A percentile compares a stretch with the other conserved stretches of the same genome.
These are phyloP conservation scores for Apolygus lucorum DNA, from an alignment of 1,140 invertebrate genomes.

Conservation along the genomic window DNA sequence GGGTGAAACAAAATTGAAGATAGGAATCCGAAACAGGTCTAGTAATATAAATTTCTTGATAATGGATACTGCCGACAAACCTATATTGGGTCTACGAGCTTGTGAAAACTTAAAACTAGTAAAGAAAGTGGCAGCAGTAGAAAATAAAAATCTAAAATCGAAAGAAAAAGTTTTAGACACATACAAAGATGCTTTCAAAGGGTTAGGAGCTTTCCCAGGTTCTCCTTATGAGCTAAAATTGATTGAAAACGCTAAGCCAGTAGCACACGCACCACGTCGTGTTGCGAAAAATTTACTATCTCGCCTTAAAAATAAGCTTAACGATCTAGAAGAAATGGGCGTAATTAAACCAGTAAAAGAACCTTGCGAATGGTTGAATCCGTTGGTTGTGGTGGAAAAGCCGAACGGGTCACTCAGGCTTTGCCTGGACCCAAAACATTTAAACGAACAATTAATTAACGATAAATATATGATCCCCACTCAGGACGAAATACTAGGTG, in stretches of 20 bases:
- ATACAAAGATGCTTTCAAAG: not conserved
- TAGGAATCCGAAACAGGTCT: not conserved
- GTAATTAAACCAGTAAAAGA: conserved; percentile 22
- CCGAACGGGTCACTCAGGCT: not conserved
- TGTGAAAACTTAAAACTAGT: not conserved
- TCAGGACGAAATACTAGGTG: conserved; percentile 25
- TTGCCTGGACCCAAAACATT: conserved; percentile 14
- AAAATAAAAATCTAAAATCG: not conserved
- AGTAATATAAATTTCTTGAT: not conserved
- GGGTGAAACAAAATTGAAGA: not conserved
- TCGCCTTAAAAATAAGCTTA: too few relatives aligned
- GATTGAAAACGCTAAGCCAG: not conserved
- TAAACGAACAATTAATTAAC: conserved; percentile 33
- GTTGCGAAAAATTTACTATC: not conserved
- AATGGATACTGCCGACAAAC: not conserved
- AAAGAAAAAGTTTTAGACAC: not conserved
- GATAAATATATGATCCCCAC: not conserved
- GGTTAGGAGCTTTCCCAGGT: too few relatives aligned
- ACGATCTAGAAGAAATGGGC: not conserved
- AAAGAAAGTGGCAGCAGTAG: not conserved
- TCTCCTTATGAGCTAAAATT: not conserved
- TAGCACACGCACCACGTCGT: not conserved
- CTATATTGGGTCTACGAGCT: not conserved
- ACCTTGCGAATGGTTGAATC: conserved; percentile 33
- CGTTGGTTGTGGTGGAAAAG: conserved; percentile 20